These are phyloP conservation scores for Aix galericulata DNA, from an alignment of 2,113 vertebrate genomes.

Conservation along the genomic window DNA sequence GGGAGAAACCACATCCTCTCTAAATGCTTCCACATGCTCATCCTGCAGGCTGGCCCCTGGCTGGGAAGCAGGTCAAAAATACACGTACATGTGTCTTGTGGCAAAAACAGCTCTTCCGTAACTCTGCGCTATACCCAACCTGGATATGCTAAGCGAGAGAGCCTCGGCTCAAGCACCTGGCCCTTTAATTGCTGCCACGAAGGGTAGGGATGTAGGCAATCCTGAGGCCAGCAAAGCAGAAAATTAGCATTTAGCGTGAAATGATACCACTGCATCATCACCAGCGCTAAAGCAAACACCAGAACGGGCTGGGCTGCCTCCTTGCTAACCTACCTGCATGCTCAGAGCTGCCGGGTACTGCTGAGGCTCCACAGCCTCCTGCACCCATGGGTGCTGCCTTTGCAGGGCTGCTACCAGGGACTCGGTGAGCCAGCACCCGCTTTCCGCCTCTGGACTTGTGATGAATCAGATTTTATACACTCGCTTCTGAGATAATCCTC, in stretches of 20 bases:
- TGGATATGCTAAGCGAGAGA: neutral
- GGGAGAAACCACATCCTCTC: neutral
- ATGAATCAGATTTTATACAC: neutral
- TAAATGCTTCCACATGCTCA: neutral
- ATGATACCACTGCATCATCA: slow-evolving; percentile 56
- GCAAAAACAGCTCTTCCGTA: neutral
- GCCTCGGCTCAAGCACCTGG: neutral
- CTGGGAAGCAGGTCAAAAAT: neutral
- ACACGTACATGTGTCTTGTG: neutral
- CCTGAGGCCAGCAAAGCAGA: slow-evolving; percentile 65
- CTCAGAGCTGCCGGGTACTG: neutral
- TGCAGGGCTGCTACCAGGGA: neutral
- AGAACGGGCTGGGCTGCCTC: neutral
- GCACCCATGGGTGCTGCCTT: fast-evolving
- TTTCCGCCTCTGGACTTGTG: neutral
- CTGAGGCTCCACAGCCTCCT: neutral
- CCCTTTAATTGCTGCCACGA: slow-evolving; percentile 60
- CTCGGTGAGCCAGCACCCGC: neutral
- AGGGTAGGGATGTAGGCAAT: slow-evolving; percentile 35
- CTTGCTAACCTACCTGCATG: neutral
- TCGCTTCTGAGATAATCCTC: neutral
- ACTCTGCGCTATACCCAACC: fast-evolving
- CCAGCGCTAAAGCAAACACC: slow-evolving; percentile 15
- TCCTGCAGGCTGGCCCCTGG: neutral
- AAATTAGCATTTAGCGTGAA: slow-evolving; percentile 68